phyloP scores from a whole-genome alignment of 2,888 invertebrate genomes.

The Anticlea derivata region DNA sequence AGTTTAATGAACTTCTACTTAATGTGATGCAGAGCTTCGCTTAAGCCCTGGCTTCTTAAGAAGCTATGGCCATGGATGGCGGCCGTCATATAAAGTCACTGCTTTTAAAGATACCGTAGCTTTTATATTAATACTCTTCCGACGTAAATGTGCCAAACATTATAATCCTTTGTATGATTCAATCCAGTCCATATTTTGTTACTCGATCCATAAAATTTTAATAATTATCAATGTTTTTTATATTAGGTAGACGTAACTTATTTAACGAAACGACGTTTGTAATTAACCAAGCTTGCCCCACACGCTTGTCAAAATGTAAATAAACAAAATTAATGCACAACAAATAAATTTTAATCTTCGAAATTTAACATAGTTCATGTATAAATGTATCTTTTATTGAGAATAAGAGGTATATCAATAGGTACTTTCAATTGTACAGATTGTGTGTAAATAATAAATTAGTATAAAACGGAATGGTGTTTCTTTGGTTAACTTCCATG shows the following conservation, averaged over 20 bases:
- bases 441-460: slow-evolving; percentile 76
- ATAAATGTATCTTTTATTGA: slow-evolving; percentile 73
- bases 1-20: slow-evolving; percentile 40
- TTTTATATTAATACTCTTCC: slow-evolving; percentile 39
- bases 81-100: not conserved
- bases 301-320: slow-evolving; percentile 78
- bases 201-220: slow-evolving; percentile 36
- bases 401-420: slow-evolving; percentile 71
- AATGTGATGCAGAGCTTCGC: slow-evolving; percentile 59
- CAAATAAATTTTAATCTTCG: slow-evolving; percentile 57
- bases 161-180: slow-evolving; percentile 29
- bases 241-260: slow-evolving; percentile 39
- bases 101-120: not conserved
- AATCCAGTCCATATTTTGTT: slow-evolving; percentile 36
- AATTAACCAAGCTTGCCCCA: slow-evolving; percentile 69
- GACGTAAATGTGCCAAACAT: slow-evolving; percentile 65
- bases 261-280: slow-evolving; percentile 27
- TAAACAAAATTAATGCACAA: slow-evolving; percentile 68
- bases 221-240: slow-evolving; percentile 31
- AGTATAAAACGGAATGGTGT: slow-evolving; percentile 62
- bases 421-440: slow-evolving; percentile 71
- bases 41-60: slow-evolving; percentile 19
- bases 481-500: slow-evolving; percentile 32
- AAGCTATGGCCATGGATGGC: not conserved
- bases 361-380: slow-evolving; percentile 64